Evolutionary conservation across 2,888 invertebrate species (phyloP).

Genomic region (Pegoplata infirma): DNA sequence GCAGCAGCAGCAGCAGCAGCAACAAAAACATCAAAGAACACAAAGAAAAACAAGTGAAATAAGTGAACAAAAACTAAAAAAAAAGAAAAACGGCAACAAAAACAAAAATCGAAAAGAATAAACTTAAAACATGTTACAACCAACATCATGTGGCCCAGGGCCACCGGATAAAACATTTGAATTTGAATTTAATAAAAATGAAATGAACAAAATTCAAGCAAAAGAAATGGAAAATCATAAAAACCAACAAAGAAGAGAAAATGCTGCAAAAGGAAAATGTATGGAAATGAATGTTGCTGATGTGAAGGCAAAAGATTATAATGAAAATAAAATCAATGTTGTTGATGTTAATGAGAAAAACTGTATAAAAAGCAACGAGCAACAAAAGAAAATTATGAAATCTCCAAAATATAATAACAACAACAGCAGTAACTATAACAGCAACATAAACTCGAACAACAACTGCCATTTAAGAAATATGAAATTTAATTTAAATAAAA

Average conservation of each 20-base stretch:
- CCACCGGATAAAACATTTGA: constrained; percentile 67
- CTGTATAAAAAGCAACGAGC: constrained; percentile 32
- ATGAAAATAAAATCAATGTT: constrained; percentile 17
- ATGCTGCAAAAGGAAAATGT: too few species aligned
- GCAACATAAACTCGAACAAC: constrained; percentile 5
- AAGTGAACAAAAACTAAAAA: too few species aligned
- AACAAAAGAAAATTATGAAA: constrained; percentile 44
- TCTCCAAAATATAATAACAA: constrained; percentile 37
- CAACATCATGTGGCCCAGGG: constrained; percentile 78
- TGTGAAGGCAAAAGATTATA: background rate
- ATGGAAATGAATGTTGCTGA: constrained; percentile 3
- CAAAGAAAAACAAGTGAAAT: background rate
- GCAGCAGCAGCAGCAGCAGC: constrained; percentile 28
- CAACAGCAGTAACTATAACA: constrained; percentile 8
- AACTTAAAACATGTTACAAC: constrained; percentile 74
- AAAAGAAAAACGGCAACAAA: constrained; percentile 41
- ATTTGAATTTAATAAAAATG: constrained; percentile 53
- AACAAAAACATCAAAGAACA: constrained; percentile 53
- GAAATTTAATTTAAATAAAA: constrained; percentile 55
- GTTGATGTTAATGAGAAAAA: constrained; percentile 56
- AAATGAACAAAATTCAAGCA: constrained; percentile 25
- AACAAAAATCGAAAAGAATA: constrained; percentile 34
- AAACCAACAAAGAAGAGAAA: constrained; percentile 8
- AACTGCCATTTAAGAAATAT: constrained; percentile 60
- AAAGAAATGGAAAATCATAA: constrained; percentile 11